Percentiles rank a stretch among this genome's conserved stretches.
These are phyloP conservation scores for Drosophila atripex DNA, from an alignment of 2,888 invertebrate species.

Conservation along the genomic window DNA sequence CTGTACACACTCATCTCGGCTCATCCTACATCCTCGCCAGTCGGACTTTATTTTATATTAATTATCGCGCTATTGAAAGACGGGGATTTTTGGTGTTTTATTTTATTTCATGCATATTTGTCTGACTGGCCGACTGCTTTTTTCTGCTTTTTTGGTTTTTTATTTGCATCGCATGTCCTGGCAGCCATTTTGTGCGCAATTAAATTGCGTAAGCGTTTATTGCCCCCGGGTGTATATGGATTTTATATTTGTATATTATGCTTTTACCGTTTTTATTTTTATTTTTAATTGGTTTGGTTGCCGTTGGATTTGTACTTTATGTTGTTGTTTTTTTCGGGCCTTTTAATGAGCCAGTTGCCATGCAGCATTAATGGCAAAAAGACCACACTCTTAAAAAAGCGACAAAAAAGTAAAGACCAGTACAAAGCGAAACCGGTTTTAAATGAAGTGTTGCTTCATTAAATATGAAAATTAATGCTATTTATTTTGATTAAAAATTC, in stretches of 20 bases:
- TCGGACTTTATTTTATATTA: constrained; percentile 60
- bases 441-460: constrained; percentile 73
- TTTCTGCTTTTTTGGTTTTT: constrained; percentile 20
- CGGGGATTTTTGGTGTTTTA: constrained; percentile 41
- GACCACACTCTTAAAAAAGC: constrained; percentile 34
- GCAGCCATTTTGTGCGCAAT: constrained; percentile 65
- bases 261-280: constrained; percentile 60
- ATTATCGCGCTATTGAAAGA: constrained; percentile 60
- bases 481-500: constrained; percentile 67
- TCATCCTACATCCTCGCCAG: constrained; percentile 10
- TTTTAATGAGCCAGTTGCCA: constrained; percentile 61
- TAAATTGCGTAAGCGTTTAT: constrained; percentile 78
- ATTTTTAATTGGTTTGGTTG: constrained; percentile 58
- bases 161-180: constrained; percentile 37
- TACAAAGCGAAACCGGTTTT: constrained; percentile 22
- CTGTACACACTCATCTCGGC: constrained; percentile 10
- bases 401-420: constrained; percentile 28
- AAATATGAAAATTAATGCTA: constrained; percentile 70
- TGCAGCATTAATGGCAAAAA: constrained; percentile 58
- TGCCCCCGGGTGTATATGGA: constrained; percentile 66
- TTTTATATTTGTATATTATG: constrained; percentile 29
- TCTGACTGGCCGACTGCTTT: constrained; percentile 11
- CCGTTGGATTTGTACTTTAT: constrained; percentile 46
- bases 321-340: constrained; percentile 37
- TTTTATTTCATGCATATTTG: constrained; percentile 30